These are phyloP conservation scores for Camponotus floridanus DNA, from an alignment of 1,140 invertebrate genomes.

Conservation along the genomic window DNA sequence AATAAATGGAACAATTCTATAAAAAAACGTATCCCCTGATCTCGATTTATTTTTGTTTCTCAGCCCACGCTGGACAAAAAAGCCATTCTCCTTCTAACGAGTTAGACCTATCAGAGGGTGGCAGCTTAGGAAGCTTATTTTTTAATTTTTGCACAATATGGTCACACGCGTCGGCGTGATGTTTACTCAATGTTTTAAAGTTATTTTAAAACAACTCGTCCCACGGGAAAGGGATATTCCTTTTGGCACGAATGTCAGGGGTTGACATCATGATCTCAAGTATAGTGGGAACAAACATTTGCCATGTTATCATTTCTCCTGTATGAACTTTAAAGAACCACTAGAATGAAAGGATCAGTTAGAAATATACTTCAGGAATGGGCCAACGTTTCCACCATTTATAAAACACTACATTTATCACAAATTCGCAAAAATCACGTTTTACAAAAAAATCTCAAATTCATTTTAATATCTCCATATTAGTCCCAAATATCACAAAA, in stretches of 20 bases:
- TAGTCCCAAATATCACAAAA: neutral
- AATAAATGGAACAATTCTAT: slow-evolving; percentile 53
- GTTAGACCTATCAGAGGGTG: slow-evolving; percentile 51
- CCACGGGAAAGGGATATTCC: slow-evolving; percentile 26
- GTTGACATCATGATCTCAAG: slow-evolving; percentile 62
- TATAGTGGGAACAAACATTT: slow-evolving; percentile 68
- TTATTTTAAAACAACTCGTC: slow-evolving; percentile 78
- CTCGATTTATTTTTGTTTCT: slow-evolving; percentile 60
- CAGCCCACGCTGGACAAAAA: neutral
- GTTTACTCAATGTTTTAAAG: slow-evolving; percentile 77
- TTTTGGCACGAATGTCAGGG: slow-evolving; percentile 39
- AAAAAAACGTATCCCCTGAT: slow-evolving; percentile 17
- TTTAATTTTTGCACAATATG: slow-evolving; percentile 75
- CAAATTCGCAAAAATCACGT: neutral
- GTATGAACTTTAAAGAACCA: slow-evolving; percentile 2
- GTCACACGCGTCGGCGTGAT: slow-evolving; percentile 66
- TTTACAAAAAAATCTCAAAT: neutral
- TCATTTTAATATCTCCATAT: neutral
- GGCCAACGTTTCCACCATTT: neutral
- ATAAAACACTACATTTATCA: neutral
- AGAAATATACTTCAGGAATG: neutral
- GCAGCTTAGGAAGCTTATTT: slow-evolving; percentile 75
- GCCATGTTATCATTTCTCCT: slow-evolving; percentile 43
- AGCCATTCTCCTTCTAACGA: slow-evolving; percentile 36
- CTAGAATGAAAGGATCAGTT: neutral